Base-by-base conservation (phyloP, 2,888 invertebrate genomes). In the Gastracanthus pulcherrimus region DNA sequence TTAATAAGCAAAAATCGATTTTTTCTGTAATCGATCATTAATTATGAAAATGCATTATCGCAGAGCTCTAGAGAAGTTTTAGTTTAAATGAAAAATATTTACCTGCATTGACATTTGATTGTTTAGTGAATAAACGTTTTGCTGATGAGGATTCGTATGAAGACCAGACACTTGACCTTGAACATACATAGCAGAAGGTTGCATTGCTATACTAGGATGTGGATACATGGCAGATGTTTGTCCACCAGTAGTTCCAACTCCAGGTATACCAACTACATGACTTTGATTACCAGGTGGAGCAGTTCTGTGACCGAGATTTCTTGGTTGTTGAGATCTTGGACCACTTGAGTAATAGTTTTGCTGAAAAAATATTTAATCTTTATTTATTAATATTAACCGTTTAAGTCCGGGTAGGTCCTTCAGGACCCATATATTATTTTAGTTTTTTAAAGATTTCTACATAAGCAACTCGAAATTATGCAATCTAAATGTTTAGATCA, bases 61-160 rank as follows among this genome's bases (percentile, higher is more conserved):
- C n/a, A n/a, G n/a, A n/a, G n/a, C n/a, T n/a, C n/a, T n/a, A n/a
- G n/a, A n/a, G n/a, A n/a, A n/a, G n/a, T n/a, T n/a, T n/a, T n/a
- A n/a, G 2, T 1, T 19, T 31, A 6, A n/a, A 36, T 55, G 55
- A n/a, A 62, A 23, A 29, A n/a, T 51, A 13, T 67, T 75, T 85
- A 88, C 89, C 86, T 88, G 88, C 86, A 89, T 82, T 76, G 89
- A 86, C 81, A 90, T 85, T 83, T 88, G 88, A 85, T 81, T 87
- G 74, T 87, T 87, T 83, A 88, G 85, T 16, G 87, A 83, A 62
- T 75, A 82, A 62, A 82, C 75, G 48, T 74, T 82, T 75, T 88
- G 89, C 69, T 89, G 90, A 83, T 88, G 90, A n/a, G 78, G 74
- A 26, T 55, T 70, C 34, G 62, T 60, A 58, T 89, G 90, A 62